phyloP scores from a whole-genome alignment of 2,797 vertebrate species.

The Pseudocheirus occidentalis region DNA sequence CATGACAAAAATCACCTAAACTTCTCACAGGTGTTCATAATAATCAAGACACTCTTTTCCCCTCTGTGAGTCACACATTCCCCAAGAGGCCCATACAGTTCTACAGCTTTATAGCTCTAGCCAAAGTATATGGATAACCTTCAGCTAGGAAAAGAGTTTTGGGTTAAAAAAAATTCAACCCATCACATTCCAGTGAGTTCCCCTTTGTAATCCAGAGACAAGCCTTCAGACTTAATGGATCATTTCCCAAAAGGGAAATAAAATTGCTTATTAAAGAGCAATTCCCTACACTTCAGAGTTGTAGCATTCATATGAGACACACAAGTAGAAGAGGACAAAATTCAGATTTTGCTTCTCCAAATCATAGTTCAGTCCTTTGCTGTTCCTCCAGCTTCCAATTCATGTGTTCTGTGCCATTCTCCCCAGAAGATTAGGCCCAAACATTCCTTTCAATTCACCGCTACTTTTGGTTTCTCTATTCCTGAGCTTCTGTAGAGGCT shows the following conservation, averaged over 20 bases:
- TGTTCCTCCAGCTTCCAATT: not conserved
- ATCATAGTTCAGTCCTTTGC: not conserved
- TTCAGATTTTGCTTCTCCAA: not conserved
- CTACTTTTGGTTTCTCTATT: not conserved
- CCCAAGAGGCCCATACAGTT: not conserved
- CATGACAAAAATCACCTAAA: not conserved
- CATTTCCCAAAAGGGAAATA: not conserved
- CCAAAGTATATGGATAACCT: not conserved
- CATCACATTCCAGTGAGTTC: not conserved
- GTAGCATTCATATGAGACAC: not conserved
- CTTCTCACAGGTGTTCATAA: not conserved
- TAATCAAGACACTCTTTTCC: not conserved
- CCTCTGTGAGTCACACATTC: not conserved
- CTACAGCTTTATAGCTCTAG: not conserved
- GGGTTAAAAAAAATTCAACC: not conserved
- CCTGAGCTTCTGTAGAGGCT: not conserved
- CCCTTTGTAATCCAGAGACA: not conserved
- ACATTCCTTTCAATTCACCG: not conserved
- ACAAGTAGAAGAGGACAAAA: not conserved
- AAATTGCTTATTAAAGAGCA: not conserved
- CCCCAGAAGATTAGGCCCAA: not conserved
- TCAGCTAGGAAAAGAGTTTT: not conserved
- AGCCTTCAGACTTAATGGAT: not conserved
- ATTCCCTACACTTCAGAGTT: not conserved
- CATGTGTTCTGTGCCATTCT: not conserved